Evolutionary conservation across 2,797 vertebrate genomes (phyloP), one percentile per base, ranked within the genome.

Genomic region (Enteromius fasciolatus): DNA sequence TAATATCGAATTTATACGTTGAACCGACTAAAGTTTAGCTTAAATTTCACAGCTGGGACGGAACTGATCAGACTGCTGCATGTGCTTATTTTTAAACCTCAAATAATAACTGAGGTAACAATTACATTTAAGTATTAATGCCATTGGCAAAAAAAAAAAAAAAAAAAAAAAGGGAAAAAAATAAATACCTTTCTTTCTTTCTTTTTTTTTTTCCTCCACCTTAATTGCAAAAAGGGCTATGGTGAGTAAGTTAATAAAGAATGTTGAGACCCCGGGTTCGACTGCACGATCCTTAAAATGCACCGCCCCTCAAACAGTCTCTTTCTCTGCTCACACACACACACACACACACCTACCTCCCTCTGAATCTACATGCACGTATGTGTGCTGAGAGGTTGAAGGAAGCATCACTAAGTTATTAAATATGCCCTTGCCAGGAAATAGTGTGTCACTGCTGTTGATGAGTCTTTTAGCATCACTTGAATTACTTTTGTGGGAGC

Each of bases 251-350:
- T 86, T 87, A 87, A 89, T 85, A 78, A 80, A 85, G 81, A 82
- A 78, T 18, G 83, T 83, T 78, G 76, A 90, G 91, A 93, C 92
- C 91, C 88, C 87, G 73, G 64, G 36, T 61, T 86, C 89, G 85
- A 92, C 85, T 89, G 83, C 20, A 46, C 83, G 87, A 87, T 90
- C 89, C 90, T 84, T 87, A 84, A 89, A 86, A 89, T 80, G 33
- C 63, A 78, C 76, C 80, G 14, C 76, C 68, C 83, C 78, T 79
- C 70, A 86, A 70, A 23, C 72, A 39, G 9, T 25, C n/a, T 69
- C 44, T 44, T 23, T 36, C 15, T 31, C 61, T 9, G 20, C 31
- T 7, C 18, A 74, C 72, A 36, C 31, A 41, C 72, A 73, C 70
- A 14, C 20, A 18, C 25, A 31, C 39, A 50, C 69, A 31, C 28